A percentile compares a stretch with the other conserved stretches of the same genome.
Evolutionary conservation across 2,797 vertebrate genomes (phyloP).

Genomic region (Sebastes taczanowskii): DNA sequence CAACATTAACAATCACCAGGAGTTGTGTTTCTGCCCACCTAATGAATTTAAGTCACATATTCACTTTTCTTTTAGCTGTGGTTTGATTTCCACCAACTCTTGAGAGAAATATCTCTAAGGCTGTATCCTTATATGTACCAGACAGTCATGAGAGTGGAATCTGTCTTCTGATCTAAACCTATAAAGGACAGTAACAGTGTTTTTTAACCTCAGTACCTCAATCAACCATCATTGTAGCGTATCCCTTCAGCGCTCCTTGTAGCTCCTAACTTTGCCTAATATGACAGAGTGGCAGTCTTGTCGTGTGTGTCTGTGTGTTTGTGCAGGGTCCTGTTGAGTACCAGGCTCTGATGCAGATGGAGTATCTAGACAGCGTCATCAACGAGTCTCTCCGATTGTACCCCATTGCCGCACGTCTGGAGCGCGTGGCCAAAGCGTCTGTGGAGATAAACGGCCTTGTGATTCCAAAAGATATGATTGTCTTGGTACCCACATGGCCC

Average conservation of each 20-base stretch:
- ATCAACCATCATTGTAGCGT: background rate
- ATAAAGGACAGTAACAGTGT: background rate
- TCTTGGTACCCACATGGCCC: constrained; percentile 72
- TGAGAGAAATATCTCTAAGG: too few species aligned
- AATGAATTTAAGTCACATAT: background rate
- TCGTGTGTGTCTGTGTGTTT: constrained; percentile 2
- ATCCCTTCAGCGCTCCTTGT: background rate
- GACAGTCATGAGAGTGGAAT: background rate
- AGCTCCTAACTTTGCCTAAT: background rate
- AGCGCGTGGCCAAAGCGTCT: constrained; percentile 81
- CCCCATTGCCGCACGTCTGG: constrained; percentile 60
- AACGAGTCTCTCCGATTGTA: constrained; percentile 79
- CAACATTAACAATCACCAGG: too few species aligned
- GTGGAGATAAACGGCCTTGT: constrained; percentile 78
- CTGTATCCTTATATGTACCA: background rate
- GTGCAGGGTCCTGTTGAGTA: constrained; percentile 74
- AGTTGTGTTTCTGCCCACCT: too few species aligned
- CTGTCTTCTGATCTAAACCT: background rate
- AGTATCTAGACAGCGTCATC: constrained; percentile 82
- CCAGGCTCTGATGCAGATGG: constrained; percentile 79
- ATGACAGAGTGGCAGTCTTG: background rate
- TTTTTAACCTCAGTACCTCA: background rate
- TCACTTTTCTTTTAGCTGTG: background rate
- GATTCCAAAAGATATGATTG: constrained; percentile 74
- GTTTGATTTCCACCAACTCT: too few species aligned